Conservation (phyloP, 2,797 vertebrate species). For the Dallia pectoralis region DNA sequence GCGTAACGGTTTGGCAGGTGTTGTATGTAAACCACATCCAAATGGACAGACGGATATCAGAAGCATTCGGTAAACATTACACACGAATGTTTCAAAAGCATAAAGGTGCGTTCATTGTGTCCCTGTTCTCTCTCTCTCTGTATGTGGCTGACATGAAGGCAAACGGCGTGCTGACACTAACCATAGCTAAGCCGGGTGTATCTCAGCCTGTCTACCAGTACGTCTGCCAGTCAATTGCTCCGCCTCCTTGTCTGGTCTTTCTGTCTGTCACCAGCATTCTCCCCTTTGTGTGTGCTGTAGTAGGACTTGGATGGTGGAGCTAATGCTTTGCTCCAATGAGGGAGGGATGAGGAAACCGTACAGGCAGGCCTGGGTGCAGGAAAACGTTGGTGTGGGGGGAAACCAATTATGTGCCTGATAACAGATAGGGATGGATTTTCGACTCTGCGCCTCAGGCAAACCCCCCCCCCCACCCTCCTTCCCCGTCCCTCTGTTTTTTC, state of each 20-base stretch:
- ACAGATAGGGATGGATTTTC: conserved; percentile 71
- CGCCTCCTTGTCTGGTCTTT: neutral
- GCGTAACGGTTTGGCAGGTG: no score
- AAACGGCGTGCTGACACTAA: neutral
- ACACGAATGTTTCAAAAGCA: no score
- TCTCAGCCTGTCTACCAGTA: neutral
- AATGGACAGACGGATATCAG: no score
- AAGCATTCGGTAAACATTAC: no score
- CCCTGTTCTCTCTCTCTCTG: conserved; percentile 36
- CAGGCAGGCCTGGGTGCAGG: conserved; percentile 26
- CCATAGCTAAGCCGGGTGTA: neutral
- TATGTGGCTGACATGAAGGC: conserved; percentile 18
- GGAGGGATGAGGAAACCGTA: conserved; percentile 21
- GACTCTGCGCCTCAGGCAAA: conserved; percentile 43
- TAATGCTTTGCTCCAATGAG: conserved; percentile 10
- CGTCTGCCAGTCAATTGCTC: neutral
- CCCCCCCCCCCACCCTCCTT: neutral
- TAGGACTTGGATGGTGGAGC: neutral
- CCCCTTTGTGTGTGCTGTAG: neutral
- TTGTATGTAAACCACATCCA: no score
- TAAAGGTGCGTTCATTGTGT: neutral
- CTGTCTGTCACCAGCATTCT: neutral
- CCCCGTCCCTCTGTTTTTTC: neutral
- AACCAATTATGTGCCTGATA: conserved; percentile 73
- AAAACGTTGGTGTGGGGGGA: conserved; percentile 44